Percentiles rank a stretch among this genome's conserved stretches.
phyloP scores from a whole-genome alignment of 2,888 invertebrate genomes.

The Nomada ruficornis region DNA sequence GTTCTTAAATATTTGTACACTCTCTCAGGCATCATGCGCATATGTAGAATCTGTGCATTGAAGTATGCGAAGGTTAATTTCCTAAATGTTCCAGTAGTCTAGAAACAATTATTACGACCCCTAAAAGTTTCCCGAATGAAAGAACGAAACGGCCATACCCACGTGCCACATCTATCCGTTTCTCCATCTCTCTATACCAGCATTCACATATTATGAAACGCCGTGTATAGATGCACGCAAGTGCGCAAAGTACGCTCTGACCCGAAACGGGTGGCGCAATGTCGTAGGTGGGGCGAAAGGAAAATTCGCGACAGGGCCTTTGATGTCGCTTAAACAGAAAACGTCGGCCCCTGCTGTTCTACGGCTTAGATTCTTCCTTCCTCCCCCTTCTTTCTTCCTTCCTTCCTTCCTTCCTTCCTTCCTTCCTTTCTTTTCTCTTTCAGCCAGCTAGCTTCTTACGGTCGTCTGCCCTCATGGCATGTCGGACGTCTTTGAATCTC shows the following conservation, averaged over 20 bases:
- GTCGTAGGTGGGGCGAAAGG: conserved; percentile 63
- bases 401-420: conserved; percentile 27
- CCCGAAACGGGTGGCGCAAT: conserved; percentile 30
- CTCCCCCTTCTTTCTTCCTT: conserved; percentile 48
- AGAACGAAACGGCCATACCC: neutral
- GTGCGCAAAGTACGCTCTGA: conserved; percentile 56
- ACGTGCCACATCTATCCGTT: no score
- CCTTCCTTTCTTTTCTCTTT: conserved; percentile 41
- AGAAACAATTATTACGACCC: no score
- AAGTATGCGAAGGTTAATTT: no score
- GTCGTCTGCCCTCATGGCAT: conserved; percentile 53
- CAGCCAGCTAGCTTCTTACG: conserved; percentile 56
- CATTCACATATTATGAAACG: neutral
- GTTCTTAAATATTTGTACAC: no score
- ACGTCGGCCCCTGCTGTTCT: conserved; percentile 62
- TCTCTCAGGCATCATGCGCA: no score
- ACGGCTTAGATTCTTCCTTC: conserved; percentile 61
- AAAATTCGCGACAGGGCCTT: conserved; percentile 76
- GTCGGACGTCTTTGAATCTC: conserved; percentile 68
- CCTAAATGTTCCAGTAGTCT: no score
- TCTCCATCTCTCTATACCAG: neutral
- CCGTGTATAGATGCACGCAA: conserved; percentile 36
- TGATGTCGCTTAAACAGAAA: conserved; percentile 79
- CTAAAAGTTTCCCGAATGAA: no score
- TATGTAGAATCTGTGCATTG: no score